Evolutionary conservation across 1,140 invertebrate genomes (phyloP), one percentile per base, ranked within the genome.

Genomic region (Dolichoris vasculosae): DNA sequence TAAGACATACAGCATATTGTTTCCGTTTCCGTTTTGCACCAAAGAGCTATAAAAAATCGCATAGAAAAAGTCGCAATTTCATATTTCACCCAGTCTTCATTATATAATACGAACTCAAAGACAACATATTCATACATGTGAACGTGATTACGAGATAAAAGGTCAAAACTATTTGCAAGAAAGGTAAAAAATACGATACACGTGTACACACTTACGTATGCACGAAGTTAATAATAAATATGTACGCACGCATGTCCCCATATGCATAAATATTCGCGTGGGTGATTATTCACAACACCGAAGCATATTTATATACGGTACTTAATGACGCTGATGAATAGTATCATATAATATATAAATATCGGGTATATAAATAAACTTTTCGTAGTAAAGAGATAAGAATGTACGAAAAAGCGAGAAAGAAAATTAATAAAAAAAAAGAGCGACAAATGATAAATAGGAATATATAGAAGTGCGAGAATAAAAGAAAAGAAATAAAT

Each of bases 341-440:
- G 75, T n/a, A n/a, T n/a, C n/a, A n/a, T n/a, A n/a, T n/a, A n/a
- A n/a, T n/a, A n/a, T n/a, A n/a, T n/a, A 83, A 17, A 86, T 79
- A 75, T 84, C 80, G 69, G 40, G 78, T 69, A 69, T 77, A 81
- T 84, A 77, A 81, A 84, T 84, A 77, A 84, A 77, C 78, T 86
- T 81, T 77, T 84, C 69, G 71, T 59, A 75, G 78, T 79, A 84
- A 55, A 76, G 71, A 71, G 23, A 59, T 26, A 7, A 46, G 43
- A 30, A 86, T 76, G 81, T 75, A 73, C 38, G 69, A 77, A 67
- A n/a, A 55, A 86, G 48, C 23, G 40, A 79, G 64, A 67, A 75
- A 77, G 76, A 77, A 73, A 43, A 73, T 73, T 43, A 40, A 73
- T n/a, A 38, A 73, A 26, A 17, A 8, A 38, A 69, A 40, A 82